These are phyloP conservation scores for Drosophila simulans DNA, from an alignment of 1,140 invertebrate genomes.

Conservation along the genomic window DNA sequence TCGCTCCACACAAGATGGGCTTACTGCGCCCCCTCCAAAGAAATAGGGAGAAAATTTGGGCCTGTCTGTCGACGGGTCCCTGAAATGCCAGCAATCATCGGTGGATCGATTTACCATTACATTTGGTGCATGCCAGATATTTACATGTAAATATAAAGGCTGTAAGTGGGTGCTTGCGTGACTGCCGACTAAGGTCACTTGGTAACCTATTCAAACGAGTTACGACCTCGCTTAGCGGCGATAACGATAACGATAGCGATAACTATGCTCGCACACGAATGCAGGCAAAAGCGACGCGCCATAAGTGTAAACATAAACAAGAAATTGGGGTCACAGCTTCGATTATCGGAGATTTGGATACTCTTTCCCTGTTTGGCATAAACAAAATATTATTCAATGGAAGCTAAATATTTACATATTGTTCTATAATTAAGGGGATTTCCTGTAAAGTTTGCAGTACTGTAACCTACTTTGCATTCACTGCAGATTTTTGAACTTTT, in stretches of 20 bases:
- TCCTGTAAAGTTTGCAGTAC: no score
- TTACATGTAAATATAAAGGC: not conserved
- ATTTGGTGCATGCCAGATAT: constrained; percentile 1
- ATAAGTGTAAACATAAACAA: constrained; percentile 17
- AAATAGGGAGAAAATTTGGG: not conserved
- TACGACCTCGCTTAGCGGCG: constrained; percentile 31
- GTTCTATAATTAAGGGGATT: no score
- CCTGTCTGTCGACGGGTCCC: not conserved
- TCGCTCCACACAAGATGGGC: constrained; percentile 4
- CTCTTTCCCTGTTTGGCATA: not conserved
- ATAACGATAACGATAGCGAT: constrained; percentile 37
- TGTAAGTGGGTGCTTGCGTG: constrained; percentile 44
- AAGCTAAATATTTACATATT: no score
- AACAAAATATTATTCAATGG: no score
- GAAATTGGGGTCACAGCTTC: constrained; percentile 9
- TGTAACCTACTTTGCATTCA: no score
- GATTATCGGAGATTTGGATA: not conserved
- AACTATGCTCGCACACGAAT: constrained; percentile 53
- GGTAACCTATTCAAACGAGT: constrained; percentile 39
- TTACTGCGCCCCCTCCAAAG: not conserved
- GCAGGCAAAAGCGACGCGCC: constrained; percentile 26
- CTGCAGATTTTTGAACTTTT: no score
- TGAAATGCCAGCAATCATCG: not conserved
- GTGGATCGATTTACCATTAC: constrained; percentile 31
- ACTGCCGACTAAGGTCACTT: constrained; percentile 40